Conservation (phyloP, 2,888 invertebrate genomes). For the Myathropa florea region DNA sequence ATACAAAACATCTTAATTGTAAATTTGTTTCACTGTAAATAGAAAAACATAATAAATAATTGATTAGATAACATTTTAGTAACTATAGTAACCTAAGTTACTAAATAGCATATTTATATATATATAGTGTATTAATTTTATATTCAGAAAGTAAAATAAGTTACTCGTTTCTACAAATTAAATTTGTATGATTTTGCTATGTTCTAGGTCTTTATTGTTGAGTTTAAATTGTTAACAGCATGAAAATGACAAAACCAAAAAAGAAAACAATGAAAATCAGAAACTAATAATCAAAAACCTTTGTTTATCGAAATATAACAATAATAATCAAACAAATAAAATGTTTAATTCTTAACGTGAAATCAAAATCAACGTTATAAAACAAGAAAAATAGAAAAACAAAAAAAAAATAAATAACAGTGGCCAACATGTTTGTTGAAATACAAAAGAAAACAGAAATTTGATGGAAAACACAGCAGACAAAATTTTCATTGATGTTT, state of each 20-base stretch:
- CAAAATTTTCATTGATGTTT: constrained; percentile 1
- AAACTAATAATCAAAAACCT: background rate
- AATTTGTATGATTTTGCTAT: constrained; percentile 17
- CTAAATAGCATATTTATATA: constrained; percentile 26
- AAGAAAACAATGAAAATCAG: background rate
- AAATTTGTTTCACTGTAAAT: constrained; percentile 68
- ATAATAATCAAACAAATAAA: background rate
- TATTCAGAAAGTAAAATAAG: constrained; percentile 39
- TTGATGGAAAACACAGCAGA: background rate
- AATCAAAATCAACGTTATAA: background rate
- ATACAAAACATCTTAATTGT: constrained; percentile 36
- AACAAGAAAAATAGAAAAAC: background rate
- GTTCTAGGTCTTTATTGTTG: constrained; percentile 29
- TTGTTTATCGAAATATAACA: background rate
- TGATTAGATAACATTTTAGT: constrained; percentile 28
- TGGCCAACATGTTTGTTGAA: background rate
- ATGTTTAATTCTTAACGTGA: background rate
- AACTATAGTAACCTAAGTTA: constrained; percentile 14
- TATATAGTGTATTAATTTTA: constrained; percentile 46
- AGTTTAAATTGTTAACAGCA: constrained; percentile 41
- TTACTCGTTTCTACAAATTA: constrained; percentile 24
- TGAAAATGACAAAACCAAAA: too few species aligned
- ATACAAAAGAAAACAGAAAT: background rate
- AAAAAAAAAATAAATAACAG: background rate
- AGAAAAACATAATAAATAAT: constrained; percentile 7